Evolutionary conservation across 2,797 vertebrate species (phyloP), one percentile per base, ranked within the genome.

Genomic region (Neosalanx taihuensis): DNA sequence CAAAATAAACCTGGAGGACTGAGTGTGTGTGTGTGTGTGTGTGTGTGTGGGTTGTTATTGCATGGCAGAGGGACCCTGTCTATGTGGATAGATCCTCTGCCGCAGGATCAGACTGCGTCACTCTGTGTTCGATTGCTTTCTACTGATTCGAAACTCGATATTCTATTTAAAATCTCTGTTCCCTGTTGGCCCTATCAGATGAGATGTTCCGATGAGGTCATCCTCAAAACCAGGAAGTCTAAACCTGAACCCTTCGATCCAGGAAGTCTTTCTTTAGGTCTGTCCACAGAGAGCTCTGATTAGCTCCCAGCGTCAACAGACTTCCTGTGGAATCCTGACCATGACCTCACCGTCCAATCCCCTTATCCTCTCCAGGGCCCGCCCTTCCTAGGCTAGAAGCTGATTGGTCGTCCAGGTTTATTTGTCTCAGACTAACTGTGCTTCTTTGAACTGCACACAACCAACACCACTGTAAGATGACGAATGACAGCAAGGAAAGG

Each of bases 1-100:
- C 90, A 89, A 93, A 94, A 96, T 94, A 95, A 96, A 96, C 95
- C 95, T 95, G 94, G 94, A 91, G 85, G 92, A 90, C 92, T 59
- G 75, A 5, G 10, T 59, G 4, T 65, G 12, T 75, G 33, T 60
- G 17, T 57, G 53, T 23, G n/a, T 68, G 59, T 37, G 69, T 35
- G 9, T 68, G 69, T 61, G 67, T 66, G 73, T 64, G 69, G 72
- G 6, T 85, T 83, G 79, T 88, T 85, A 83, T 77, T 76, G 79
- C 82, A 79, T 72, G 72, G 72, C 37, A 41, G 82, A 90, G 86
- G 85, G 88, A 87, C 85, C 89, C 86, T 90, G 90, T 88, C 69
- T 83, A 80, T 79, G 67, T 83, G 73, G 67, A 87, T 85, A 91
- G 87, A 85, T 64, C 41, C 82, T 84, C 84, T 71, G 76, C 73